Percentiles rank a stretch among this genome's conserved stretches.
These are phyloP conservation scores for Hyles vespertilio DNA, from an alignment of 1,140 invertebrate genomes.

Conservation along the genomic window DNA sequence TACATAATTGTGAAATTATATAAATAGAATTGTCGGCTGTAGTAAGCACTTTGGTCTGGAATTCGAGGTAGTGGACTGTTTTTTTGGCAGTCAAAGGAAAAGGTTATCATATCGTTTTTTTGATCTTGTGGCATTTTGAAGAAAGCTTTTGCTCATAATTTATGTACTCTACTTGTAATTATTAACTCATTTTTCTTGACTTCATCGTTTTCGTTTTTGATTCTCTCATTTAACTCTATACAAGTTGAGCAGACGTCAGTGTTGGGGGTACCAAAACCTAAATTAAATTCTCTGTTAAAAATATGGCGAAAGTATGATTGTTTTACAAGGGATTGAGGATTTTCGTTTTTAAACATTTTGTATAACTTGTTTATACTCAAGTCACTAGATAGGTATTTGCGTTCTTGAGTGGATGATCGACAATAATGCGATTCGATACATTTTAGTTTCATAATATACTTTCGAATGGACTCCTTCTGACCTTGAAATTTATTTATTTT, in stretches of 20 bases:
- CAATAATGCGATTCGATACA: conserved; percentile 30
- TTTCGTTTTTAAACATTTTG: conserved; percentile 21
- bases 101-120: conserved; percentile 21
- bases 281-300: conserved; percentile 6
- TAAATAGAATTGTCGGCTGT: conserved; percentile 26
- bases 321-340: conserved; percentile 9
- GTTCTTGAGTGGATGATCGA: conserved; percentile 20
- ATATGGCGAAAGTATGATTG: conserved; percentile 5
- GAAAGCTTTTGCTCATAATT: conserved; percentile 28
- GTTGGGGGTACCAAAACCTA: conserved; percentile 10
- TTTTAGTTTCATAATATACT: conserved; percentile 24
- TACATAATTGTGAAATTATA: conserved; percentile 30
- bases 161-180: conserved; percentile 23
- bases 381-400: conserved; percentile 23
- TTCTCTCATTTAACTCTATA: conserved; percentile 6
- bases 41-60: conserved; percentile 29
- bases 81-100: conserved; percentile 34
- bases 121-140: conserved; percentile 24
- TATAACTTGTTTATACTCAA: conserved; percentile 25
- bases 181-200: conserved; percentile 17
- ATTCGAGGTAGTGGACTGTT: conserved; percentile 25
- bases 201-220: conserved; percentile 7
- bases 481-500: conserved; percentile 28
- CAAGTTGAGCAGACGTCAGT: conserved; percentile 14
- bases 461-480: conserved; percentile 22